Conservation (phyloP, 2,797 vertebrate species). For the Hoplostethus atlanticus region DNA sequence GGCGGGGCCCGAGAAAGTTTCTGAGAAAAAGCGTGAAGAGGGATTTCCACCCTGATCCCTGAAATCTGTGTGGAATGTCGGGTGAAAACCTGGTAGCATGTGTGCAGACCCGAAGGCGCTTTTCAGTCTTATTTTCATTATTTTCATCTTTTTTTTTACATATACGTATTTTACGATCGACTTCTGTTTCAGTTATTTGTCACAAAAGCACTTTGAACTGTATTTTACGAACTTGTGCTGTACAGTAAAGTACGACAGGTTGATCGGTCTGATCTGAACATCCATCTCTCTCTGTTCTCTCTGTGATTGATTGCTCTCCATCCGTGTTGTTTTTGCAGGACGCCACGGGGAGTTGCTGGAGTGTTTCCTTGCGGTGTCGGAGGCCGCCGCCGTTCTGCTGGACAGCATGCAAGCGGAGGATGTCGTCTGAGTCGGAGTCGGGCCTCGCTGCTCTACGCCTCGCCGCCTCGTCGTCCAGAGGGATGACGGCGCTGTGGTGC, state of each 20-base stretch:
- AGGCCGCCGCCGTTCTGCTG: conserved; percentile 54
- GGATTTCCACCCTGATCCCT: conserved; percentile 64
- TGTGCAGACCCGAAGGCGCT: conserved; percentile 19
- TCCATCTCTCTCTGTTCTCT: not conserved
- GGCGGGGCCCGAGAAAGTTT: conserved; percentile 40
- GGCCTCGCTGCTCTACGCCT: conserved; percentile 74
- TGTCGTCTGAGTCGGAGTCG: conserved; percentile 77
- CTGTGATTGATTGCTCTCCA: not conserved
- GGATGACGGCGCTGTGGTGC: conserved; percentile 85
- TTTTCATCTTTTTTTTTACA: too few relatives aligned
- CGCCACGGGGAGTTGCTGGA: conserved; percentile 12
- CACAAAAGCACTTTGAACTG: not conserved
- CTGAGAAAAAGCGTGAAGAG: conserved; percentile 48
- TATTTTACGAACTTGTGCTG: not conserved
- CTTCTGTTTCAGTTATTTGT: not conserved
- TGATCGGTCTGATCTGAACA: not conserved
- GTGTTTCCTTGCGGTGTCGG: conserved; percentile 33
- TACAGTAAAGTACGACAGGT: not conserved
- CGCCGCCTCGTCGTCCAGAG: conserved; percentile 72
- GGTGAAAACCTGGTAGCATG: conserved; percentile 33
- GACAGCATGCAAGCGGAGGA: conserved; percentile 81
- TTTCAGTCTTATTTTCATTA: not conserved
- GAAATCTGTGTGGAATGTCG: conserved; percentile 63
- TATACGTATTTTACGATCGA: not conserved
- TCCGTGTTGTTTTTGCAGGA: conserved; percentile 27